Evolutionary conservation across 2,113 vertebrate species (phyloP).

Genomic region (Aix galericulata): DNA sequence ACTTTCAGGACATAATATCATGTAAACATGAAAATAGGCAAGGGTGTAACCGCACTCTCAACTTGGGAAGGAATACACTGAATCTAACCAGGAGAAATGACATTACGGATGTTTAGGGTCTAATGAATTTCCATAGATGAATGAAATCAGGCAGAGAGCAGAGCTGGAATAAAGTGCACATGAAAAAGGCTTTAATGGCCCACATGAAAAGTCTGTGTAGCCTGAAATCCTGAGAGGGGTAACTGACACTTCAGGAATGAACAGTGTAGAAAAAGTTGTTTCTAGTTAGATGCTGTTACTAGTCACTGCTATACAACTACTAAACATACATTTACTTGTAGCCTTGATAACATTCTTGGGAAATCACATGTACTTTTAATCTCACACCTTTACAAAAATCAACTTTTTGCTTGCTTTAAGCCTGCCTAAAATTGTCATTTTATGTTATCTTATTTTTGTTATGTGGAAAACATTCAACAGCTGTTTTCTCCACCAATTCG

Average conservation of each 20-base stretch:
- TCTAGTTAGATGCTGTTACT: background rate
- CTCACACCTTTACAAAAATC: background rate
- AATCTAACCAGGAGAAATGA: background rate
- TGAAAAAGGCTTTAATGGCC: background rate
- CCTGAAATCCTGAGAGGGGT: background rate
- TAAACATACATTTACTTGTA: background rate
- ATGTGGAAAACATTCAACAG: background rate
- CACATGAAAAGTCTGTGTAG: background rate
- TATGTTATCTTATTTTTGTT: background rate
- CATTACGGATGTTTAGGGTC: background rate
- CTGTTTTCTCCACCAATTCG: background rate
- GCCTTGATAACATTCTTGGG: background rate
- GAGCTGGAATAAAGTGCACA: background rate
- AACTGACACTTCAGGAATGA: background rate
- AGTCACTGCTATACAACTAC: background rate
- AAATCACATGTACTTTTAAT: background rate
- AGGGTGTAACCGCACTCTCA: background rate
- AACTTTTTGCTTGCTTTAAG: background rate
- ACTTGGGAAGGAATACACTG: background rate
- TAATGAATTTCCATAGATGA: background rate
- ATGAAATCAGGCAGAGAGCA: constrained; percentile 8
- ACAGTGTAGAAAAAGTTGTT: background rate
- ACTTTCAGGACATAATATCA: background rate
- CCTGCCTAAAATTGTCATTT: background rate
- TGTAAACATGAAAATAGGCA: background rate